Conservation (phyloP, 1,140 invertebrate species). For the Zaprionus ghesquierei region DNA sequence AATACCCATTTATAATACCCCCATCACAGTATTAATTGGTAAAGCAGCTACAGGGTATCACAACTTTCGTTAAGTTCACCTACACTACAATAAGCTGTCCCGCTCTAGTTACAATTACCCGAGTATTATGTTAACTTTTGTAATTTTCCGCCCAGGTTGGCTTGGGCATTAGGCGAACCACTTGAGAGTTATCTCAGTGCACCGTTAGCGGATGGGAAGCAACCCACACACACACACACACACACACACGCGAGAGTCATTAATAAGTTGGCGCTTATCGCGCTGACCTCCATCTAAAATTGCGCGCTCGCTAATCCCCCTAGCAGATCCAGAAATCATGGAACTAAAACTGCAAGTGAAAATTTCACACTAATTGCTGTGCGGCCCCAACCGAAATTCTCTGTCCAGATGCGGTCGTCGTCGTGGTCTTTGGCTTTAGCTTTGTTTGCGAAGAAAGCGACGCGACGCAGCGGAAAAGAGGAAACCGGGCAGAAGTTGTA, state of each 20-base stretch:
- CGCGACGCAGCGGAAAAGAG: conserved; percentile 33
- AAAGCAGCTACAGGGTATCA: background rate
- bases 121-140: background rate
- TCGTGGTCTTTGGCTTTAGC: conserved; percentile 25
- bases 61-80: background rate
- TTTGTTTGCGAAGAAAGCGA: conserved; percentile 76
- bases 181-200: conserved; percentile 6
- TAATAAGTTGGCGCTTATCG: conserved; percentile 47
- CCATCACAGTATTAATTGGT: no score
- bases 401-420: conserved; percentile 35
- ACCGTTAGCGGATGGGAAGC: conserved; percentile 45
- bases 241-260: no score
- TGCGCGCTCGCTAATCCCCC: conserved; percentile 69
- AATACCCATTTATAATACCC: no score
- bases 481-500: conserved; percentile 51
- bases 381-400: conserved; percentile 54
- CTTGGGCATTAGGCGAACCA: conserved; percentile 16
- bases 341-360: conserved; percentile 76
- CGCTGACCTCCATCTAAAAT: conserved; percentile 74
- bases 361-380: conserved; percentile 73
- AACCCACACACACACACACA: conserved; percentile 44
- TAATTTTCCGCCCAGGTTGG: background rate
- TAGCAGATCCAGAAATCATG: conserved; percentile 48
- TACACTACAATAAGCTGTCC: background rate
- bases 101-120: background rate